Conservation (phyloP, 2,113 vertebrate species). For the Entomyzon cyanotis region DNA sequence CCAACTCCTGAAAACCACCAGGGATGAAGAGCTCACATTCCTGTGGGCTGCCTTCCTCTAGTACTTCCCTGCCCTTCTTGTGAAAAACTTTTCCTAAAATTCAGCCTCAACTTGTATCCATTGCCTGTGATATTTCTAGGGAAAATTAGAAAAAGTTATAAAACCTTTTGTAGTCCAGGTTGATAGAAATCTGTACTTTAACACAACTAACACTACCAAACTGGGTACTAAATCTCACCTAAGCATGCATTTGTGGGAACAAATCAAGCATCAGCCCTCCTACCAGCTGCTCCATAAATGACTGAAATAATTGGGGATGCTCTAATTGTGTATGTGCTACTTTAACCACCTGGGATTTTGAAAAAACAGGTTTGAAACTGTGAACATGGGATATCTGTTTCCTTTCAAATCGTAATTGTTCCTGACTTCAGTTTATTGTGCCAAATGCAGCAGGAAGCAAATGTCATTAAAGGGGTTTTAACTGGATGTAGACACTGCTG, state of each 20-base stretch:
- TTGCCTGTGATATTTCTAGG: background rate
- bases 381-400: constrained; percentile 48
- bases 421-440: constrained; percentile 36
- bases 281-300: background rate
- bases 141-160: background rate
- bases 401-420: constrained; percentile 42
- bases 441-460: constrained; percentile 45
- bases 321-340: background rate
- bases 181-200: background rate
- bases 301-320: background rate
- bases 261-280: background rate
- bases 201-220: background rate
- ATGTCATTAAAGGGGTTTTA: constrained; percentile 37
- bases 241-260: background rate
- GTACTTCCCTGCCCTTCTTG: background rate
- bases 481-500: constrained; percentile 28
- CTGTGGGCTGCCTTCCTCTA: background rate
- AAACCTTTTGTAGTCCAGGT: background rate
- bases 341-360: constrained; percentile 16
- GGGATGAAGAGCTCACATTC: background rate
- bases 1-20: background rate
- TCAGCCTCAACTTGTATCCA: background rate
- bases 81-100: background rate
- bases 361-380: constrained; percentile 32
- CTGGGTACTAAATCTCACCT: accelerated